These are phyloP conservation scores for Drosophila robusta DNA, from an alignment of 2,888 invertebrate genomes.

Conservation along the genomic window DNA sequence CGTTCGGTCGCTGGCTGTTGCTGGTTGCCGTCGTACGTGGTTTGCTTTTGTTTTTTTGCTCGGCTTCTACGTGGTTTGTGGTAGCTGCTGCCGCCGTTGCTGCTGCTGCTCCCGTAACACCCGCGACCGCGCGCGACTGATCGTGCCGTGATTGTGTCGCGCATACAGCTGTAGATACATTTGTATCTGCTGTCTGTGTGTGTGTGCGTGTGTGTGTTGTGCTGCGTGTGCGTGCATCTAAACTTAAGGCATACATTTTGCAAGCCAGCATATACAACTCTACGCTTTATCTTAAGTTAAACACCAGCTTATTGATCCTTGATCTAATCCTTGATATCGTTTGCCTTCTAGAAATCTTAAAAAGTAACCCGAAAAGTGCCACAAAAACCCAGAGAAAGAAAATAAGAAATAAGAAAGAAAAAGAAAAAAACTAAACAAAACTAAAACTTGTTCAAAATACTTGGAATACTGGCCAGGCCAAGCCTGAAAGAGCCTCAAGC, in stretches of 20 bases:
- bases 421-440: constrained; percentile 34
- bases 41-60: constrained; percentile 47
- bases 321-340: constrained; percentile 10
- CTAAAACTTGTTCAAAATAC: constrained; percentile 59
- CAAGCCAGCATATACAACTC: constrained; percentile 15
- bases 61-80: constrained; percentile 76
- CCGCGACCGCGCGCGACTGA: constrained; percentile 64
- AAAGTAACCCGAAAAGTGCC: constrained; percentile 19
- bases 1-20: constrained; percentile 7
- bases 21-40: constrained; percentile 32
- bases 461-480: constrained; percentile 65
- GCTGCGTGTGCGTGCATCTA: constrained; percentile 30
- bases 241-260: constrained; percentile 28
- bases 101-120: constrained; percentile 66
- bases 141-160: constrained; percentile 72
- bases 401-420: constrained; percentile 9
- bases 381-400: constrained; percentile 2
- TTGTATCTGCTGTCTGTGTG: no score
- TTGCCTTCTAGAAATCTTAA: constrained; percentile 33
- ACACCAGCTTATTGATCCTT: not conserved
- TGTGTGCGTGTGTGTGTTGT: constrained; percentile 15
- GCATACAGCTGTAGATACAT: constrained; percentile 29
- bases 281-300: constrained; percentile 3
- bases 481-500: constrained; percentile 71
- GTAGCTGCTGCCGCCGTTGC: constrained; percentile 55